Evolutionary conservation across 2,113 vertebrate genomes (phyloP), one percentile per base, ranked within the genome.

Genomic region (Calyptomena viridis): DNA sequence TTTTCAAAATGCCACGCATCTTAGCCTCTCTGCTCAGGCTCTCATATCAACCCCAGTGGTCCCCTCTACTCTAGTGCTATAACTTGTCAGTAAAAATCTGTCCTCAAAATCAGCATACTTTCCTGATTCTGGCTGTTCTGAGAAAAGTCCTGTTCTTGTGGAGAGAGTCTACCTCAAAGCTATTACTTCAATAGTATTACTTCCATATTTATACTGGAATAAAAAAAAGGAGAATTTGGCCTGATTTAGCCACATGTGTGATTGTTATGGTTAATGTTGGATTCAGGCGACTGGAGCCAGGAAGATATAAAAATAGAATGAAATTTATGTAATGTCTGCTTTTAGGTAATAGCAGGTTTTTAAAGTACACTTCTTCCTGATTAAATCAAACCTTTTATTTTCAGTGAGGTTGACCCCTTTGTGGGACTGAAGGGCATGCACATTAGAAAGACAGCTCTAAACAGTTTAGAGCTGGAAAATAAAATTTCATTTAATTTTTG

Each of bases 151-250:
- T 80, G 59, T 66, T 91, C 88, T 90, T 0, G 0, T 69, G 39
- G 19, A 85, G 13, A 24, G 62, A 87, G 46, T 58, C 85, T 95
- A 83, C 75, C 92, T 85, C 79, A 90, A 86, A 85, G 63, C 80
- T 86, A 78, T 93, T 92, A 93, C 75, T 94, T 92, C 85, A 90
- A 80, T 22, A 67, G 47, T 69, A 84, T 95, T 86, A 86, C 52
- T 89, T 89, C 90, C 92, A 67, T 93, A 93, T 95, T 96, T 97
- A 86, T 83, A 35, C 72, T 94, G 92, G 93, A 95, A 74, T 69
- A 90, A 69, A 88, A 81, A 67, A 90, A 92, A 25, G n/a, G 19
- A 74, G 52, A 84, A 56, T 75, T 95, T 96, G 93, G 85, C 87
- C 49, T 56, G 24, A 25, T 60, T 88, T 83, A 87, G 64, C 67